Conservation (phyloP, 1,140 invertebrate genomes). For the Dinoponera quadriceps region DNA sequence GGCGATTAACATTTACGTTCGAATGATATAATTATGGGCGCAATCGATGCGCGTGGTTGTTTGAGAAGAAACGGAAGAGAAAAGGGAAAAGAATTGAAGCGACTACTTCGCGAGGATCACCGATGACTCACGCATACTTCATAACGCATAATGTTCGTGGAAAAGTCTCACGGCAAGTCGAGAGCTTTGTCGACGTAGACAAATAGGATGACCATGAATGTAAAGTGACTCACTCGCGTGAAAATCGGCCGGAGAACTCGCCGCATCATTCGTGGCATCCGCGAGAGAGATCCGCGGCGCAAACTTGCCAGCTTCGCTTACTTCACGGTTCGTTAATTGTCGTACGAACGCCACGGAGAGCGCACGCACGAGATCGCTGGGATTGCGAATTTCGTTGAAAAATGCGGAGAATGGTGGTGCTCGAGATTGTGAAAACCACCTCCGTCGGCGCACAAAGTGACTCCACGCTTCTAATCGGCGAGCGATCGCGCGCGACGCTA, state of each 20-base stretch:
- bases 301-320: conserved; percentile 10
- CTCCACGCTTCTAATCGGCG: background rate
- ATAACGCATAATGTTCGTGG: conserved; percentile 59
- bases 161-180: conserved; percentile 56
- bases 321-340: background rate
- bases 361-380: too few relatives aligned
- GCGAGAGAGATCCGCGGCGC: background rate
- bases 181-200: conserved; percentile 13
- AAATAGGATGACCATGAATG: conserved; percentile 60
- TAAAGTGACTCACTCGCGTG: conserved; percentile 56
- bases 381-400: too few relatives aligned
- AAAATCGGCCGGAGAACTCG: conserved; percentile 40
- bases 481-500: background rate
- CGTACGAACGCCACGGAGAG: too few relatives aligned
- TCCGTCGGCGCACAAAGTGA: background rate
- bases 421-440: background rate
- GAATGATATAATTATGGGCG: conserved; percentile 30
- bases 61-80: conserved; percentile 17
- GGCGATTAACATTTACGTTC: conserved; percentile 12
- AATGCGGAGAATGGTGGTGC: background rate
- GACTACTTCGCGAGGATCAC: background rate
- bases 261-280: background rate
- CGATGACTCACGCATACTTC: conserved; percentile 62
- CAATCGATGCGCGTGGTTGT: conserved; percentile 3
- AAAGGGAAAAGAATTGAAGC: conserved; percentile 11